Percentiles rank a stretch among this genome's conserved stretches.
Conservation (phyloP, 1,140 invertebrate genomes). For the Watersipora subatra region DNA sequence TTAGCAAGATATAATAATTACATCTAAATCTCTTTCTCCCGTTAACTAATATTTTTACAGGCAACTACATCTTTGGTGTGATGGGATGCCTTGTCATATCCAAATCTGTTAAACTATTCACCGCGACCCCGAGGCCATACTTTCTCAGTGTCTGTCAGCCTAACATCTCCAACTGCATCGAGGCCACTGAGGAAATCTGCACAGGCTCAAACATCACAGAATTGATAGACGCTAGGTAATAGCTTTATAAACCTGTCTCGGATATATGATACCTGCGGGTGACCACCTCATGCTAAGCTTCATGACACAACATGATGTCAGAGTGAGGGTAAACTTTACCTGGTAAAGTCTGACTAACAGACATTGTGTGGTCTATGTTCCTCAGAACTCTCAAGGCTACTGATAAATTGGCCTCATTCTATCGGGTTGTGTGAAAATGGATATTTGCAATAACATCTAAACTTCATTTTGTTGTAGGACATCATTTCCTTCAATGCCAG, state of each 20-base stretch:
- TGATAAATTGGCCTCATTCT: too few species aligned
- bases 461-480: conserved; percentile 20
- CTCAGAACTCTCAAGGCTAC: too few species aligned
- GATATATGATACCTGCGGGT: not conserved
- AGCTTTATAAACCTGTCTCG: not conserved
- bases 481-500: conserved; percentile 27
- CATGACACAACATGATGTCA: too few species aligned
- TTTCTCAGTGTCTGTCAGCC: conserved; percentile 8
- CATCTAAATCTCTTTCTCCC: too few species aligned
- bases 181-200: not conserved
- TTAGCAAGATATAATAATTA: too few species aligned
- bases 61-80: not conserved
- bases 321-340: too few species aligned
- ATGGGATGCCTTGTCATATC: not conserved
- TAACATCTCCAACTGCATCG: not conserved
- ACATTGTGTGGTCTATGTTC: too few species aligned
- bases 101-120: conserved; percentile 7
- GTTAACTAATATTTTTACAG: too few species aligned
- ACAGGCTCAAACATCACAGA: not conserved
- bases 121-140: conserved; percentile 4
- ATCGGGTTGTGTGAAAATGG: too few species aligned
- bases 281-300: too few species aligned
- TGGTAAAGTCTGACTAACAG: too few species aligned
- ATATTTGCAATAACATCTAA: too few species aligned
- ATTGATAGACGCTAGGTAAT: conserved; percentile 1